Base-by-base conservation (phyloP, 2,797 vertebrate species). In the Takifugu rubripes region DNA sequence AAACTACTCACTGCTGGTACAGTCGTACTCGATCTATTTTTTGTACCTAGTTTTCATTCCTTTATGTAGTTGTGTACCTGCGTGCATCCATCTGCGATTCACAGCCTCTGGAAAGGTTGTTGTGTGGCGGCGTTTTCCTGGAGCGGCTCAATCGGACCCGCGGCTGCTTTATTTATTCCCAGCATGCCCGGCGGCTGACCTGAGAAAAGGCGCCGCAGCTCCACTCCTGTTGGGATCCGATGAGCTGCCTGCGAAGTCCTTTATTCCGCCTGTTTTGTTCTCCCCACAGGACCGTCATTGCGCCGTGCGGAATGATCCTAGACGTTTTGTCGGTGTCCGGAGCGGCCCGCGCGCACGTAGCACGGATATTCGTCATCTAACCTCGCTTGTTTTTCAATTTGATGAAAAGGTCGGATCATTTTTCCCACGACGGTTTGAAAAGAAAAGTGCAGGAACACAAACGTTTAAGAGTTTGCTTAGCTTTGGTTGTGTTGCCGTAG, bases 221-320 rank as follows among this genome's bases (percentile, higher is more conserved):
- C 31, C 31, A 7, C 5, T 51, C 36, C 25, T 26, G 54, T 63
- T 55, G 50, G 70, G 59, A 51, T 66, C 62, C 31, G 31, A 33
- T 33, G 1, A 33, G 11, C 36, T 14, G 11, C 36, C 36, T 14
- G 12, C 14, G 36, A 40, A 40, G 14, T 40, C 11, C 0, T 40
- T 40, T 14, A 3, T 40, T 40, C 36, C 10, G 36, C 36, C 36
- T 80, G 72, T 94, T 93, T 93, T 94, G 92, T 92, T 93, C 92
- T 92, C 92, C 91, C 91, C 90, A 84, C 89, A 91, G 92, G 96
- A 99, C 96, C 88, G 92, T 98, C 95, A 89, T 97, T 98, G 93
- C 93, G 96, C 97, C 93, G 96, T 91, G 97, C 96, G 95, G 96
- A 96, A 95, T 94, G 96, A 96, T 92, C 91, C 88, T 93, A 93